phyloP scores from a whole-genome alignment of 2,888 invertebrate species.

The Epinotia nisella region DNA sequence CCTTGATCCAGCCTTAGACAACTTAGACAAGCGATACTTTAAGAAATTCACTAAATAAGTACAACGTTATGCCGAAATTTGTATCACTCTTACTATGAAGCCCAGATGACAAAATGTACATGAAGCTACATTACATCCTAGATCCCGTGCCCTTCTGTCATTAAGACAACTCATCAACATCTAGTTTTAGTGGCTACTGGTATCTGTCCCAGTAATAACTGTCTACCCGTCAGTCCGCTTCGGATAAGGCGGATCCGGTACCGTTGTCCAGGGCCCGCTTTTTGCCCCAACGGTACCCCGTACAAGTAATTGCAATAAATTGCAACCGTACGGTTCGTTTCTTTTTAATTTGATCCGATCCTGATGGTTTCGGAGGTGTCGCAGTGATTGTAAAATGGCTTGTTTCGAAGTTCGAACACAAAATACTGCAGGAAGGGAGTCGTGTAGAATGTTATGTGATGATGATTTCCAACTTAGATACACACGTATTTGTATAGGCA shows the following conservation, averaged over 20 bases:
- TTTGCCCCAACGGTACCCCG: conserved; percentile 41
- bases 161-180: conserved; percentile 4
- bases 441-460: neutral
- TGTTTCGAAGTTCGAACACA: neutral
- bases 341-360: conserved; percentile 47
- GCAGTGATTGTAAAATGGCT: neutral
- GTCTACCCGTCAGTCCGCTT: conserved; percentile 16
- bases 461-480: neutral
- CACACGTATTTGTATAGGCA: neutral
- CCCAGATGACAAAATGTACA: neutral
- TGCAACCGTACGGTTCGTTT: conserved; percentile 53
- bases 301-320: conserved; percentile 58
- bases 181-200: conserved; percentile 6
- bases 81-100: neutral
- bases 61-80: neutral
- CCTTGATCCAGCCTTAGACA: too few relatives aligned
- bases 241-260: conserved; percentile 30
- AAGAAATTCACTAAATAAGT: too few relatives aligned
- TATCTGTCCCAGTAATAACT: conserved; percentile 31
- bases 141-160: neutral
- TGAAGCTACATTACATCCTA: neutral
- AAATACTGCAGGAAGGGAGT: neutral
- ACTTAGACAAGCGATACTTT: too few relatives aligned
- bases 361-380: neutral
- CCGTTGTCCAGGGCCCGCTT: conserved; percentile 42